Conservation (phyloP, 2,797 vertebrate species). For the Aphelocoma californica region DNA sequence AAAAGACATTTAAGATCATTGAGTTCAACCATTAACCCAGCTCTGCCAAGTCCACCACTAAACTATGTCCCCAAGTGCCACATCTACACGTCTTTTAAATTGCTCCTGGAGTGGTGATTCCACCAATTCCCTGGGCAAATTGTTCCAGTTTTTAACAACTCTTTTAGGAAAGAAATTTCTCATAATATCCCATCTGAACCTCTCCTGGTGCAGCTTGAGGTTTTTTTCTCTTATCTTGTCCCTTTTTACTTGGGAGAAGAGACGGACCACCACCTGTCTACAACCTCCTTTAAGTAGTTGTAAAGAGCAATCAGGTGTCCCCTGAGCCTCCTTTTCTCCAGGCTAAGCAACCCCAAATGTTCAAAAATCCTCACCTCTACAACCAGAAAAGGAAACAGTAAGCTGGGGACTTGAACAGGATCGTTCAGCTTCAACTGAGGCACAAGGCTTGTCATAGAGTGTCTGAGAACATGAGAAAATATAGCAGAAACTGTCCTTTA, state of each 20-base stretch:
- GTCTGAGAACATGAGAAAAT: background rate
- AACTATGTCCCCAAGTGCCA: background rate
- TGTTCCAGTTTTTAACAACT: background rate
- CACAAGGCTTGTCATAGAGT: background rate
- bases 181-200: background rate
- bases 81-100: background rate
- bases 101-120: background rate
- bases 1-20: background rate
- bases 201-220: background rate
- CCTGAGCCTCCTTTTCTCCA: background rate
- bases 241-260: background rate
- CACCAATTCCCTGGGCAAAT: background rate
- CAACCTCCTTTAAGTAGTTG: background rate
- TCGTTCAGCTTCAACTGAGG: background rate
- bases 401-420: background rate
- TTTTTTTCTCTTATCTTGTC: background rate
- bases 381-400: background rate
- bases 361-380: background rate
- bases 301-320: background rate
- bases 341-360: background rate
- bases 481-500: background rate
- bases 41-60: background rate
- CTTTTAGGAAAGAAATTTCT: background rate
- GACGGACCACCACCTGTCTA: too few species aligned
- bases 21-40: background rate